Conservation (phyloP, 2,113 vertebrate species). For the Prunella fulvescens region DNA sequence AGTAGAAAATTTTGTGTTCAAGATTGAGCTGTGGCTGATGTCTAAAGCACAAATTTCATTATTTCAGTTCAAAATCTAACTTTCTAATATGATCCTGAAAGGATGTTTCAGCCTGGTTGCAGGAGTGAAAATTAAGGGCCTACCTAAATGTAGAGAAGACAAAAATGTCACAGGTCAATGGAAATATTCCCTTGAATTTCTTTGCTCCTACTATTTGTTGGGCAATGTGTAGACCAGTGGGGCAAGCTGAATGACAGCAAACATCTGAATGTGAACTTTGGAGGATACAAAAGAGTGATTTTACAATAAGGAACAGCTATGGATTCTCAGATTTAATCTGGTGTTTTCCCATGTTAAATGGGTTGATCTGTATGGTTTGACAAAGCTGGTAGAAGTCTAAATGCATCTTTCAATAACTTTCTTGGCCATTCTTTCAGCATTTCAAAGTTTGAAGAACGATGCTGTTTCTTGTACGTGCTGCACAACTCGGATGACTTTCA, state of each 20-base stretch:
- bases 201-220: neutral
- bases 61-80: neutral
- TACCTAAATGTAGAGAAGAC: neutral
- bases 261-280: neutral
- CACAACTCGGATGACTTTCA: conserved; percentile 98
- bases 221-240: neutral
- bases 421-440: conserved; percentile 80
- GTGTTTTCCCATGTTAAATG: neutral
- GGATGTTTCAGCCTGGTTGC: neutral
- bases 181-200: neutral
- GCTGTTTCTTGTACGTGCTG: conserved; percentile 94
- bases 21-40: neutral
- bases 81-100: neutral
- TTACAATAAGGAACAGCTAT: neutral
- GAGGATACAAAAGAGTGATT: neutral
- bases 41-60: neutral
- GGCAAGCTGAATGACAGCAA: neutral
- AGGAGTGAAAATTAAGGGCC: neutral
- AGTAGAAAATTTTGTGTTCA: neutral
- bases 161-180: neutral
- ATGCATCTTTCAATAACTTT: neutral
- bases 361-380: neutral
- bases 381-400: neutral
- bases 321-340: neutral
- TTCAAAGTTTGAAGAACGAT: conserved; percentile 97